Evolutionary conservation across 64 coral and sea anemone genomes (phyloP).

Genomic region (Montipora cactus): DNA sequence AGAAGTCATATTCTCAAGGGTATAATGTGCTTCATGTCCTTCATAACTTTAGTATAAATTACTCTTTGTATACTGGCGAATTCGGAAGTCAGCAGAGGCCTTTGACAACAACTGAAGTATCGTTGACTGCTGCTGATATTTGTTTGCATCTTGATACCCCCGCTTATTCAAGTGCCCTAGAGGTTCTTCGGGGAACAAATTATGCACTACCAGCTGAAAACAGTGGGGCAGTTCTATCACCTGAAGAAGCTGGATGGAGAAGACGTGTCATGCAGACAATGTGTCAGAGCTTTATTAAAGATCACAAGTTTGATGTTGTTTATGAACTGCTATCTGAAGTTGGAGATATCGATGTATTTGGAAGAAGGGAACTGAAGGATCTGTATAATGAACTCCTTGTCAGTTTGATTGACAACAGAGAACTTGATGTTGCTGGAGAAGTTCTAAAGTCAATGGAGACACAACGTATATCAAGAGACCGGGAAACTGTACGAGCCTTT

Average conservation of each 20-base stretch:
- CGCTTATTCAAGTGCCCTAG: conserved; percentile 37
- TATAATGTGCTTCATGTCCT: conserved; percentile 51
- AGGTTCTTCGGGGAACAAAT: conserved; percentile 61
- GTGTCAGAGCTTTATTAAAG: conserved; percentile 17
- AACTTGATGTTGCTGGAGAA: conserved; percentile 35
- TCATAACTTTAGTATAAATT: conserved; percentile 61
- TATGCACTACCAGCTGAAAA: conserved; percentile 29
- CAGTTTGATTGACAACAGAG: background rate
- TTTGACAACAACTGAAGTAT: conserved; percentile 14
- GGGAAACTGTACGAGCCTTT: conserved; percentile 38
- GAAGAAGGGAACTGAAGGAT: conserved; percentile 12
- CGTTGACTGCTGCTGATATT: conserved; percentile 64
- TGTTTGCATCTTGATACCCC: conserved; percentile 48
- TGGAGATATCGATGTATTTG: conserved; percentile 61
- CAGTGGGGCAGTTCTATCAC: background rate
- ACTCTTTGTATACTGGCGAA: conserved; percentile 58
- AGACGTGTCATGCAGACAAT: conserved; percentile 18
- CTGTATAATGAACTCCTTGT: conserved; percentile 57
- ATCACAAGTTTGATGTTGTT: conserved; percentile 15
- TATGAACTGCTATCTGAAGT: conserved; percentile 45
- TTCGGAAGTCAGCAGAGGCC: background rate
- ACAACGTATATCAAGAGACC: conserved; percentile 41
- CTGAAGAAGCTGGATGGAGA: conserved; percentile 52
- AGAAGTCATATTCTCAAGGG: conserved; percentile 41
- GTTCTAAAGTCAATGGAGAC: conserved; percentile 34